Evolutionary conservation across 2,888 invertebrate species (phyloP).

Genomic region (Platycheirus albimanus): DNA sequence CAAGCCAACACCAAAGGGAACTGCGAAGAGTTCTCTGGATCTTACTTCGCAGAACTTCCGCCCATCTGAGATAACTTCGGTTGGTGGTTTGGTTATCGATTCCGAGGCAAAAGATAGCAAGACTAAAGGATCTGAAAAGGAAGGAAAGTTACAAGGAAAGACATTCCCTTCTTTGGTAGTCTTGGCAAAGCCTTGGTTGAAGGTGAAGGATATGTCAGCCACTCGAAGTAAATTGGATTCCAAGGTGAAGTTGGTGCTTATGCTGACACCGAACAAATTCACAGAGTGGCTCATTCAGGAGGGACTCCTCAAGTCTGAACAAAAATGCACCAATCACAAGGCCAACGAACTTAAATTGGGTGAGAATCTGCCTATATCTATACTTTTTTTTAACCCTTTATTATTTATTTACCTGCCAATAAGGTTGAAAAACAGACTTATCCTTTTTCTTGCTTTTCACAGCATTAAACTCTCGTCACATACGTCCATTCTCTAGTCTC

Average conservation of each 20-base stretch:
- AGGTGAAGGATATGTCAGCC: slow-evolving; percentile 86
- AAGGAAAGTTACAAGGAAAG: slow-evolving; percentile 89
- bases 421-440: no score
- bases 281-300: slow-evolving; percentile 95
- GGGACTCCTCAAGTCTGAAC: slow-evolving; percentile 91
- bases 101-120: slow-evolving; percentile 84
- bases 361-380: slow-evolving; percentile 78
- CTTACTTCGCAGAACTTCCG: slow-evolving; percentile 82
- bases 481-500: no score
- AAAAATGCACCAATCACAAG: slow-evolving; percentile 88
- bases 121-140: slow-evolving; percentile 88
- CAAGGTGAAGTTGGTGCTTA: slow-evolving; percentile 91
- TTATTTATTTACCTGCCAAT: no score
- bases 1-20: slow-evolving; percentile 63
- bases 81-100: slow-evolving; percentile 88
- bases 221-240: slow-evolving; percentile 88
- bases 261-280: slow-evolving; percentile 92
- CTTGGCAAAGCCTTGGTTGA: slow-evolving; percentile 90
- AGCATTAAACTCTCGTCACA: no score
- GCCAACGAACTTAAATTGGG: slow-evolving; percentile 89
- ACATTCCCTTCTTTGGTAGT: slow-evolving; percentile 94
- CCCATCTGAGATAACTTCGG: slow-evolving; percentile 88
- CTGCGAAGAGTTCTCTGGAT: slow-evolving; percentile 48
- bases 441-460: no score
- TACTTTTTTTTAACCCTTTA: no score